Percentiles rank a stretch among this genome's conserved stretches.
Evolutionary conservation across 2,113 vertebrate genomes (phyloP).

Genomic region (Holacanthus passer): DNA sequence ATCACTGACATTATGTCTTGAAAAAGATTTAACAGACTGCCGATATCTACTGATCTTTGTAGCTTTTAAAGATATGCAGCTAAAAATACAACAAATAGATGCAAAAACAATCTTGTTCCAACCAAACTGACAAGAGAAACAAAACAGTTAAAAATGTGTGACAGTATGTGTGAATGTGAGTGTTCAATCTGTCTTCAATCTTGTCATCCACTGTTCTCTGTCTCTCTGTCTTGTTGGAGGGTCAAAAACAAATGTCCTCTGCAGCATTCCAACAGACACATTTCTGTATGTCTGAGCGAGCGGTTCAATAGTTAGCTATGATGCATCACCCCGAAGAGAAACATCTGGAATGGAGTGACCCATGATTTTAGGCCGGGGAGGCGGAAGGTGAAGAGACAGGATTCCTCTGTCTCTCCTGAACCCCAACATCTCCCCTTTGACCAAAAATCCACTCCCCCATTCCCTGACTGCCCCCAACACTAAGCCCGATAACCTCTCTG

Average conservation of each 20-base stretch:
- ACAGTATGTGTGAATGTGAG: background rate
- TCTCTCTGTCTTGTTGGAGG: conserved; percentile 26
- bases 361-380: conserved; percentile 62
- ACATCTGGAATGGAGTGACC: conserved; percentile 82
- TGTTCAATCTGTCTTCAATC: background rate
- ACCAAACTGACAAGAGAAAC: background rate
- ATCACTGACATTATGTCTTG: background rate
- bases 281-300: conserved; percentile 39
- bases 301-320: conserved; percentile 30
- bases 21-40: background rate
- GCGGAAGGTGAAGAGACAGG: conserved; percentile 55
- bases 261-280: conserved; percentile 52
- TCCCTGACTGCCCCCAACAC: background rate
- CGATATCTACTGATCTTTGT: background rate
- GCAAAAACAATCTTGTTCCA: background rate
- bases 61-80: background rate
- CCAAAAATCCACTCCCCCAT: conserved; percentile 14
- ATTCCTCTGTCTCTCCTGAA: conserved; percentile 28
- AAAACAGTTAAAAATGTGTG: background rate
- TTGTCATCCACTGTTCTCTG: conserved; percentile 2
- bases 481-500: conserved; percentile 1
- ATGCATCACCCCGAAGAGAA: conserved; percentile 45
- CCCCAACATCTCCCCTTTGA: conserved; percentile 20
- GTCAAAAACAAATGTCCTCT: conserved; percentile 55
- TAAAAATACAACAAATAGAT: background rate